These are phyloP conservation scores for Neosilurus hyrtlii DNA, from an alignment of 2,797 vertebrate species.

Conservation along the genomic window DNA sequence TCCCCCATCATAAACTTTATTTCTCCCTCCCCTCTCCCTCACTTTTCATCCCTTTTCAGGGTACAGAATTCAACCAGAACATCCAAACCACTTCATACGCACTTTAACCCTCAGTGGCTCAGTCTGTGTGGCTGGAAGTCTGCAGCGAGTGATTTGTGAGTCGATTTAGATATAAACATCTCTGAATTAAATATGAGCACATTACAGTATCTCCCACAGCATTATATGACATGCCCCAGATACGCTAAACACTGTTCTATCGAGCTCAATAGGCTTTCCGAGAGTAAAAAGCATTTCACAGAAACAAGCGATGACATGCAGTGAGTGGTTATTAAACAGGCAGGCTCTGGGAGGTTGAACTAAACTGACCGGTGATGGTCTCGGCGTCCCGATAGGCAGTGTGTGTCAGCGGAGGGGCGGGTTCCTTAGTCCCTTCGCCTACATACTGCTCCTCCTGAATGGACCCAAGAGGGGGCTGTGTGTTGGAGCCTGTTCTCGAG, in stretches of 20 bases:
- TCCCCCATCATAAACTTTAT: too few species aligned
- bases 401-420: constrained; percentile 64
- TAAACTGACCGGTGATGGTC: constrained; percentile 89
- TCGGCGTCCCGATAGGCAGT: constrained; percentile 87
- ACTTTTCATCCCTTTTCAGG: too few species aligned
- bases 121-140: not conserved
- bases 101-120: not conserved
- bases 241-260: not conserved
- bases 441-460: constrained; percentile 88
- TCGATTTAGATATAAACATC: not conserved
- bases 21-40: too few species aligned
- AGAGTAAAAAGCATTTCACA: not conserved
- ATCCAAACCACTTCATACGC: not conserved
- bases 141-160: not conserved
- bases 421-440: constrained; percentile 75
- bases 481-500: constrained; percentile 71
- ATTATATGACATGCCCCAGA: not conserved
- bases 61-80: not conserved
- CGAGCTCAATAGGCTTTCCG: too few species aligned
- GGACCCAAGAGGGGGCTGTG: constrained; percentile 67
- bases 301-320: not conserved
- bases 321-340: not conserved
- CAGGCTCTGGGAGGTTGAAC: not conserved
- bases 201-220: not conserved
- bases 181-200: not conserved